Conservation (phyloP, 2,888 invertebrate species). For the Nomada flava region DNA sequence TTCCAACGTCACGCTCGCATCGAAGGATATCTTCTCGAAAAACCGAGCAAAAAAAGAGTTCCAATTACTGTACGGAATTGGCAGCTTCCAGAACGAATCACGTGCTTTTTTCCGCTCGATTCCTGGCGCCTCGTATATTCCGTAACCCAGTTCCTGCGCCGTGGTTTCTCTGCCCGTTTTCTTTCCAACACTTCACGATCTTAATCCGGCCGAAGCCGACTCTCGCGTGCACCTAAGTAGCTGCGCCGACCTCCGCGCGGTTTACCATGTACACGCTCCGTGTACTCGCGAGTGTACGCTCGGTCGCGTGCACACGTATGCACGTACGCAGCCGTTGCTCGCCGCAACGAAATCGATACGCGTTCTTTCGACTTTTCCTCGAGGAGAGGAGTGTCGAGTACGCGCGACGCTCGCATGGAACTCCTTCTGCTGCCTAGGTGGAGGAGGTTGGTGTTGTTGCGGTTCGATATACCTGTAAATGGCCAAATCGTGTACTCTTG, state of each 20-base stretch:
- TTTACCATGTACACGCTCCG: slow-evolving; percentile 26
- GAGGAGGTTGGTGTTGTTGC: neutral
- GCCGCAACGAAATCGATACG: slow-evolving; percentile 68
- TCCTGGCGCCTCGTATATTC: slow-evolving; percentile 31
- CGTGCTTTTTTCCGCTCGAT: slow-evolving; percentile 3
- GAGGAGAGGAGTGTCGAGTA: slow-evolving; percentile 10
- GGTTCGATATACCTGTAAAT: neutral
- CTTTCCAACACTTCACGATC: slow-evolving; percentile 54
- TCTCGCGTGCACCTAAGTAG: slow-evolving; percentile 65
- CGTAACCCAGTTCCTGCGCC: slow-evolving; percentile 50
- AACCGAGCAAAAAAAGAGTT: neutral
- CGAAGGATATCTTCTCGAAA: slow-evolving; percentile 18
- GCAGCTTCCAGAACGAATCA: slow-evolving; percentile 33
- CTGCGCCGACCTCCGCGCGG: slow-evolving; percentile 35
- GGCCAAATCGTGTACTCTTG: neutral
- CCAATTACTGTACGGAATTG: slow-evolving; percentile 50
- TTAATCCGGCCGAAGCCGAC: slow-evolving; percentile 40
- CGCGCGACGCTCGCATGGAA: neutral
- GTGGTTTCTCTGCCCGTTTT: slow-evolving; percentile 36
- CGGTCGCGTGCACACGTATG: neutral
- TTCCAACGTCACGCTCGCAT: neutral
- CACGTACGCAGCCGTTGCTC: slow-evolving; percentile 29
- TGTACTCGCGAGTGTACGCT: slow-evolving; percentile 17
- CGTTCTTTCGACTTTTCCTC: slow-evolving; percentile 54
- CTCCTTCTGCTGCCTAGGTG: neutral